Evolutionary conservation across 2,113 vertebrate species (phyloP), one percentile per base, ranked within the genome.

Genomic region (Notothenia rossii): DNA sequence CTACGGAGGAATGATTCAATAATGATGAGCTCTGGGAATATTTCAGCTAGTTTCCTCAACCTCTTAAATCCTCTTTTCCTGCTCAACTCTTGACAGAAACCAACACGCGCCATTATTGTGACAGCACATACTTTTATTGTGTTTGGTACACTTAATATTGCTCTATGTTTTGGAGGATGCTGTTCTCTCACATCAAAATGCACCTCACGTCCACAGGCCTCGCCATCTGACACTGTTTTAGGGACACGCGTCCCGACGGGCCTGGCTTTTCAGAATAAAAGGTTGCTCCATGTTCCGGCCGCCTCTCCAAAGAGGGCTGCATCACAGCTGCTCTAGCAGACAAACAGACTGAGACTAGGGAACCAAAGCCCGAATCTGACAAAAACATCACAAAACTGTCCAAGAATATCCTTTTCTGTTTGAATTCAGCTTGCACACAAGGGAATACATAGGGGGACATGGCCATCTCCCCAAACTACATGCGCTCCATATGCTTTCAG

Each of bases 251-350:
- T 88, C 83, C 88, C 76, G 13, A 12, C 2, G 77, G 83, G 73
- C 70, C 66, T 79, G 82, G 62, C 72, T 87, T 88, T 84, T 79
- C 68, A 63, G 43, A 84, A 83, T 76, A 85, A 87, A 88, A 84
- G 86, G 85, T 84, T 86, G 77, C 62, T 66, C 54, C 64, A 48
- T 75, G 82, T 68, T 64, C 75, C 43, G 43, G 73, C 74, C 84
- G 75, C 48, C 74, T 83, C 80, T 88, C 78, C 78, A 82, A 83
- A 88, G 76, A 83, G 69, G 69, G 18, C 73, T 76, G 61, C 72
- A 73, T 83, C 79, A 83, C 81, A 85, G 86, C 88, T 89, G 89
- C 85, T 90, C 67, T n/a, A 70, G 59, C 73, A 80, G 45, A 76
- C 74, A 86, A 75, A 84, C 83, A 80, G 72, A 71, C 72, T 20